Evolutionary conservation across 2,888 invertebrate genomes (phyloP), one percentile per base, ranked within the genome.

Genomic region (Rotaria sp.): DNA sequence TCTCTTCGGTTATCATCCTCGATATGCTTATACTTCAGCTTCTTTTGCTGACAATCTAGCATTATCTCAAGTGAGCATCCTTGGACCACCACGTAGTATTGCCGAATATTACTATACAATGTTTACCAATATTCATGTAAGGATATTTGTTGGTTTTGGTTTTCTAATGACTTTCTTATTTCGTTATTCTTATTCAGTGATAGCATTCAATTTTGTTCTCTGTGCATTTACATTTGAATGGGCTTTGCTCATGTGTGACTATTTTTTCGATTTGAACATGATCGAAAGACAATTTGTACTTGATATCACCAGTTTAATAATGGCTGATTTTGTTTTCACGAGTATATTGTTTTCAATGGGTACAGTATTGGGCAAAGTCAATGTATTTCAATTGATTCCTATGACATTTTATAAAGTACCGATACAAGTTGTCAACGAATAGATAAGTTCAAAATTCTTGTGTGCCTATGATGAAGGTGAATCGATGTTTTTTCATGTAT

Each of bases 121-220:
- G 89, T 92, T 92, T 88, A 91, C 92, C 88, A 92, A 96, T 92
- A 94, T 96, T 38, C 97, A 97, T 92, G 95, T 96, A 59, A 97
- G 97, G 96, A 95, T 97, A 89, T 97, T 96, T 93, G 93, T 96
- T 89, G 97, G 97, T 88, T 97, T 97, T 90, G 97, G 96, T 0
- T 97, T 95, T 90, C 92, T 97, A 89, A 97, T 97, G 96, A 96
- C 96, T 1, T 97, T 97, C 90, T 92, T 97, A 86, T 94, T 94
- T 90, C 94, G 94, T 89, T 97, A 97, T 91, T 94, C 95, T 87
- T 96, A 95, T 92, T 95, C 96, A 89, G 94, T 95, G 0, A 93
- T 96, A 0, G 96, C 96, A 0, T 93, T 95, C 90, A 96, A 96
- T 90, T 94, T 96, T 91, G 93, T 97, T 50, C 90, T 97, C n/a